These are phyloP conservation scores for Hypsopygia costalis DNA, from an alignment of 2,888 invertebrate species.

Conservation along the genomic window DNA sequence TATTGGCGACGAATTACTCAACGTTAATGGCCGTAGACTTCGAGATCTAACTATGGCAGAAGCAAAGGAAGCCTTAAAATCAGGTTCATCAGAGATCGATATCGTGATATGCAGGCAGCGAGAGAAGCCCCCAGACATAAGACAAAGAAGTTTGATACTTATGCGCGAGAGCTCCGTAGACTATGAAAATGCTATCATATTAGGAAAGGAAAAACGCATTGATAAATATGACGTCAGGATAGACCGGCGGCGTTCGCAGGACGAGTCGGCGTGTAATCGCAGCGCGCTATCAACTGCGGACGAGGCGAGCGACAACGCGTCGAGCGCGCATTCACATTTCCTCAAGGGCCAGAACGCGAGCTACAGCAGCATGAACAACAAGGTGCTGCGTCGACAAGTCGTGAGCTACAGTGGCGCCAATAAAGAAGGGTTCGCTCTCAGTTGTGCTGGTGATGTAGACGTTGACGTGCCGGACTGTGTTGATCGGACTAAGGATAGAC, in stretches of 20 bases:
- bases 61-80: constrained; percentile 83
- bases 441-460: constrained; percentile 63
- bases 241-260: constrained; percentile 83
- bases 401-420: constrained; percentile 77
- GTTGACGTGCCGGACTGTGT: constrained; percentile 60
- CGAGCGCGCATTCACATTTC: constrained; percentile 77
- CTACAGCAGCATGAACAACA: constrained; percentile 82
- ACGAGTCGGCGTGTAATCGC: constrained; percentile 76
- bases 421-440: constrained; percentile 63
- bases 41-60: constrained; percentile 84
- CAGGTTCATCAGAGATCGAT: constrained; percentile 82
- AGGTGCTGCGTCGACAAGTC: constrained; percentile 78
- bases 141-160: constrained; percentile 40
- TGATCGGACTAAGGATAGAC: constrained; percentile 49
- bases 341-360: constrained; percentile 82
- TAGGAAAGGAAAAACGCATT: constrained; percentile 71
- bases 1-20: constrained; percentile 86
- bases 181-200: constrained; percentile 83
- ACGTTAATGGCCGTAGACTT: constrained; percentile 85
- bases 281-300: constrained; percentile 67
- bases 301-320: constrained; percentile 57
- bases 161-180: constrained; percentile 86
- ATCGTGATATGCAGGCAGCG: constrained; percentile 82
- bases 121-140: constrained; percentile 41
- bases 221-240: constrained; percentile 82